Evolutionary conservation across 2,888 invertebrate genomes (phyloP), one percentile per base, ranked within the genome.

Genomic region (Hyppa rectilinea): DNA sequence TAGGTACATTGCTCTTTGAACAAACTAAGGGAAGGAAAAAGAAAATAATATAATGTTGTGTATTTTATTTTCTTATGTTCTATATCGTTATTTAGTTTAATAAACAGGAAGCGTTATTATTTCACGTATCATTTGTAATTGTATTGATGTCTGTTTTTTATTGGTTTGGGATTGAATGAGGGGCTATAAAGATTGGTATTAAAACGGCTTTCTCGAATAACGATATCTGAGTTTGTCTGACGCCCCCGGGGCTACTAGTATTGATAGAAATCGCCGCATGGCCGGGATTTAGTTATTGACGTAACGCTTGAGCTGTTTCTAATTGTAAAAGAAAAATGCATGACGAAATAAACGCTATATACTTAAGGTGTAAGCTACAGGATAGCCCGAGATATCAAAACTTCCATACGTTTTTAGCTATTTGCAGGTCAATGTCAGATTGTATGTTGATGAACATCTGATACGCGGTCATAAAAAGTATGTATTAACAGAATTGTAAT

Each of bases 81-180:
- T 55, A 75, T 67, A 62, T 73, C 58, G 62, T 80, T 75, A 62
- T 59, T 61, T 62, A 23, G 60, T 62, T 63, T 80, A 70, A 63
- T 69, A 60, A 43, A 61, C 56, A 63, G 64, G 50, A 64, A 64
- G 70, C 52, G 52, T 63, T 69, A 70, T 62, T 69, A 62, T 68
- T 64, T 63, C 17, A 71, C 63, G 60, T 63, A 26, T 49, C 71
- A 64, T 50, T 75, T 55, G 62, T 47, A 43, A 40, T 61, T 64
- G 60, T 58, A 70, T 45, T 49, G 71, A 63, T 75, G 63, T 60
- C 26, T 47, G 45, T 61, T 61, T 59, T 31, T 43, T 70, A 75
- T 72, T 72, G 23, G 38, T 50, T 56, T 45, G 14, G 14, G 7
- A 50, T 74, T 56, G 26, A 38, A 38, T 53, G 29, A 43, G 14